phyloP scores from a whole-genome alignment of 1,140 invertebrate genomes.

The Thaumatotibia leucotreta region DNA sequence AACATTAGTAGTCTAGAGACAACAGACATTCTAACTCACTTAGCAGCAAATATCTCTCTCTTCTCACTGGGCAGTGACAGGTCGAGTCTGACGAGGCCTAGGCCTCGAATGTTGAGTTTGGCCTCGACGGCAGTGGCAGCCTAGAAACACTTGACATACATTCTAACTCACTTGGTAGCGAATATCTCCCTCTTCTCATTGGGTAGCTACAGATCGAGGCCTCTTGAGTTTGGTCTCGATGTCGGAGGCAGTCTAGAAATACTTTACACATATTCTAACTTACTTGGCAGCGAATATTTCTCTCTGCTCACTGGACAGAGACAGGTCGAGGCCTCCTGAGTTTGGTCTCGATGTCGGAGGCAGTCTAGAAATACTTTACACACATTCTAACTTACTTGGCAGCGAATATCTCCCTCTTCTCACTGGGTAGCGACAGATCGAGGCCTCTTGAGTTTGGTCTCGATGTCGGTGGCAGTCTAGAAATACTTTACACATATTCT shows the following conservation, averaged over 20 bases:
- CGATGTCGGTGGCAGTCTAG: background rate
- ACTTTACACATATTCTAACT: conserved; percentile 57
- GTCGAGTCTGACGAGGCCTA: too few species aligned
- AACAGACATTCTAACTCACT: conserved; percentile 75
- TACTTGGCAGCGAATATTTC: conserved; percentile 87
- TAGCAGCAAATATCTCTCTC: too few species aligned
- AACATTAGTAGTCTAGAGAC: background rate
- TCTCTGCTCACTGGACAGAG: conserved; percentile 88
- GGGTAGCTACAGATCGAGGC: too few species aligned
- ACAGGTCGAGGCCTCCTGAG: conserved; percentile 85
- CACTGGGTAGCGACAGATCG: background rate
- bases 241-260: conserved; percentile 35
- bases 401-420: background rate
- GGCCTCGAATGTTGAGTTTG: too few species aligned
- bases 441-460: background rate
- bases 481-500: background rate
- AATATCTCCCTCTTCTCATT: background rate
- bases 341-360: conserved; percentile 84
- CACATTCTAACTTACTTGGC: too few species aligned
- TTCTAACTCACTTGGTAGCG: too few species aligned
- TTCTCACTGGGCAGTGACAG: too few species aligned
- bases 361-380: too few species aligned
- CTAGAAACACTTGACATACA: too few species aligned
- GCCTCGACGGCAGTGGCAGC: too few species aligned
- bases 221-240: too few species aligned